phyloP scores from a whole-genome alignment of 1,140 invertebrate genomes.

The Bombus affinis region DNA sequence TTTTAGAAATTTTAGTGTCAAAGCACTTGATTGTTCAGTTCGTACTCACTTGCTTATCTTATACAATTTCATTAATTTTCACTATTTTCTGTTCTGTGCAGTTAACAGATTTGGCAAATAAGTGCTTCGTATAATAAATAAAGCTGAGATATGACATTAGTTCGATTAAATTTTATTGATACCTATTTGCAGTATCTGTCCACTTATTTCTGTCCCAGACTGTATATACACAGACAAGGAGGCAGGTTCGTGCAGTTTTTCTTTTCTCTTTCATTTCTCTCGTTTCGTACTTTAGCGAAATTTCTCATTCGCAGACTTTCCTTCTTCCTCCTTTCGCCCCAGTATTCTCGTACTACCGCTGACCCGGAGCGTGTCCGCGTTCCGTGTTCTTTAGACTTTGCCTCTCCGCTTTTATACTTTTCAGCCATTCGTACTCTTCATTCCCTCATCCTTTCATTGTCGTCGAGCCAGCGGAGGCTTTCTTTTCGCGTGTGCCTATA shows the following conservation, averaged over 20 bases:
- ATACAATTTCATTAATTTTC: no score
- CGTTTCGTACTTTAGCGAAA: slow-evolving; percentile 33
- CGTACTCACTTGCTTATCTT: no score
- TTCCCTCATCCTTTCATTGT: neutral
- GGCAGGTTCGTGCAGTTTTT: neutral
- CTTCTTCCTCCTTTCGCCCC: slow-evolving; percentile 24
- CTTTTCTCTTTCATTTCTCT: neutral
- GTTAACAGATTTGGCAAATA: no score
- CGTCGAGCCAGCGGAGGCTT: neutral
- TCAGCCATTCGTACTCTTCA: neutral
- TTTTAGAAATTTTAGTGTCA: no score
- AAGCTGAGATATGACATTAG: no score
- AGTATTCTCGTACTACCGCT: slow-evolving; percentile 41
- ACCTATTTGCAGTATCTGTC: no score
- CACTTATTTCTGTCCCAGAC: no score
- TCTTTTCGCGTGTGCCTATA: neutral
- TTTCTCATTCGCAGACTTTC: slow-evolving; percentile 33
- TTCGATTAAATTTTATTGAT: no score
- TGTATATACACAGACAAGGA: neutral
- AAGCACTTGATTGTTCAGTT: no score
- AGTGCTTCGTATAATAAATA: no score
- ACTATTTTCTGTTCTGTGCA: no score
- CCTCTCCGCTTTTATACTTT: slow-evolving; percentile 1
- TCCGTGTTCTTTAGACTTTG: neutral
- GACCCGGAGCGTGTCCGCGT: slow-evolving; percentile 16